Evolutionary conservation across 2,888 invertebrate genomes (phyloP).

Genomic region (Drosophila emarginata): DNA sequence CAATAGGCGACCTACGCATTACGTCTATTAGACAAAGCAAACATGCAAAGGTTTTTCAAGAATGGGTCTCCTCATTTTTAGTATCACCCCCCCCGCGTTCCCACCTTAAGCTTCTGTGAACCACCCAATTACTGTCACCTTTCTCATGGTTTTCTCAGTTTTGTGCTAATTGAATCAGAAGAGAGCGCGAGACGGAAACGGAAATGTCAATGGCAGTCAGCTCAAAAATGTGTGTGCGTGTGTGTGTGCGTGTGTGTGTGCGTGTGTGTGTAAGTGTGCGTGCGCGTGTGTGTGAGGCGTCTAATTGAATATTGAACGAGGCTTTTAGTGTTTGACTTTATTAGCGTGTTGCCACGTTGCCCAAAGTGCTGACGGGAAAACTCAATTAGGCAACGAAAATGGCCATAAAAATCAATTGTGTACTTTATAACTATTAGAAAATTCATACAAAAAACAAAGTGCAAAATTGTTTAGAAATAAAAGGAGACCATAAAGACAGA

Average conservation of each 20-base stretch:
- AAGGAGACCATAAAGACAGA: not conserved
- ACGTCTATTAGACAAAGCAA: constrained; percentile 29
- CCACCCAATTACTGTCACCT: not conserved
- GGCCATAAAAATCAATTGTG: constrained; percentile 49
- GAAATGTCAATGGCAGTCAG: constrained; percentile 74
- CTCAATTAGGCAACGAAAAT: constrained; percentile 64
- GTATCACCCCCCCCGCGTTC: no score
- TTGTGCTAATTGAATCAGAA: constrained; percentile 68
- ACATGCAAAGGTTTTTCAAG: constrained; percentile 26
- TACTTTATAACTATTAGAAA: constrained; percentile 32
- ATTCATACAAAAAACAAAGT: constrained; percentile 5
- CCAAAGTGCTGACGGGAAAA: constrained; percentile 65
- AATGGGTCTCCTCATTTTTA: constrained; percentile 17
- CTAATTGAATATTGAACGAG: constrained; percentile 76
- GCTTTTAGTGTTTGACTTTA: constrained; percentile 74
- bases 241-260: constrained; percentile 13
- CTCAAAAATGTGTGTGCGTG: constrained; percentile 57
- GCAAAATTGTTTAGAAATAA: constrained; percentile 29
- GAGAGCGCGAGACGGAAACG: constrained; percentile 60
- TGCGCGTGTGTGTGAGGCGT: constrained; percentile 41
- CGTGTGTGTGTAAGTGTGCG: constrained; percentile 8
- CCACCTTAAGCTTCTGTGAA: not conserved
- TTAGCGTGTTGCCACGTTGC: constrained; percentile 55
- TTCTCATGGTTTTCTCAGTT: constrained; percentile 43
- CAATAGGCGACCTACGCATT: constrained; percentile 7